Percentiles rank a stretch among this genome's conserved stretches.
phyloP scores from a whole-genome alignment of 2,113 vertebrate species.

The Chloropsis cyanopogon region DNA sequence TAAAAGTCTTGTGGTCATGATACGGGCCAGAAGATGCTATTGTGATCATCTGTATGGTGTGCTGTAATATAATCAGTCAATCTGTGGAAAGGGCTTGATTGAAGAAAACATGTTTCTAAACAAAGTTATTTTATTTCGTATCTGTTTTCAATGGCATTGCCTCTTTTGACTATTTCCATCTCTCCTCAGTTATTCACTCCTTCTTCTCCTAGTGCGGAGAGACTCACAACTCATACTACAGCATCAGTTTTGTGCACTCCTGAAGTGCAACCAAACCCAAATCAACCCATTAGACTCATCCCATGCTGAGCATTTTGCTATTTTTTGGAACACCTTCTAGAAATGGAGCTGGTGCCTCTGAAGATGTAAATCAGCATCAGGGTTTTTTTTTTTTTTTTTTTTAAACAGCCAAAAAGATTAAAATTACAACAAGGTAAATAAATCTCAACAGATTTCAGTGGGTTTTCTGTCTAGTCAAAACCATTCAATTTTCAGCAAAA shows the following conservation, averaged over 20 bases:
- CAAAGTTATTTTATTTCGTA: neutral
- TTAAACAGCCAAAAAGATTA: neutral
- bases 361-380: neutral
- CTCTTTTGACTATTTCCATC: neutral
- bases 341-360: neutral
- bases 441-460: neutral
- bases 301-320: fast-evolving
- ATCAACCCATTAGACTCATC: neutral
- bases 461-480: neutral
- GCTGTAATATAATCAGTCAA: neutral
- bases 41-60: neutral
- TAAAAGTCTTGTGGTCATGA: neutral
- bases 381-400: fast-evolving
- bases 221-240: neutral
- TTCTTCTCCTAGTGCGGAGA: neutral
- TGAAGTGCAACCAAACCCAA: neutral
- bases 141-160: neutral
- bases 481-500: neutral
- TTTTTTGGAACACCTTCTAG: neutral
- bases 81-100: neutral
- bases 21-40: neutral
- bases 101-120: neutral
- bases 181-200: neutral
- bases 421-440: neutral
- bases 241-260: neutral